Evolutionary conservation across 2,888 invertebrate genomes (phyloP).

Genomic region (Heliconius ethilla): DNA sequence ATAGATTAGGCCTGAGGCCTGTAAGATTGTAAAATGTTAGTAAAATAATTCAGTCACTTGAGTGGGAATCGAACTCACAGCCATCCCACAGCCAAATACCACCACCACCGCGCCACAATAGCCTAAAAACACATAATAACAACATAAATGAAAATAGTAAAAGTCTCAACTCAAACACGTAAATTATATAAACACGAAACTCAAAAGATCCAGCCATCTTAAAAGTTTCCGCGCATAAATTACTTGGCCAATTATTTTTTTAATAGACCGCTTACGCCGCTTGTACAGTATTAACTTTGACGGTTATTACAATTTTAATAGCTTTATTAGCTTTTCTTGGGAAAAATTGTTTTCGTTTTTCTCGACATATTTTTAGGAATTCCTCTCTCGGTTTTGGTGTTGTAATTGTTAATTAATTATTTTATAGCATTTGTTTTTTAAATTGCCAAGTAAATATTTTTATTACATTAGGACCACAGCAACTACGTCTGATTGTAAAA

Average conservation of each 20-base stretch:
- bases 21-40: no score
- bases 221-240: conserved; percentile 33
- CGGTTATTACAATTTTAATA: conserved; percentile 24
- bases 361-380: conserved; percentile 3
- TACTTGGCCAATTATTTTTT: conserved; percentile 33
- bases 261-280: conserved; percentile 28
- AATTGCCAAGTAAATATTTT: neutral
- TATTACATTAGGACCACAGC: no score
- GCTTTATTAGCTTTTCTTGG: conserved; percentile 20
- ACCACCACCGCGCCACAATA: no score
- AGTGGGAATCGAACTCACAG: no score
- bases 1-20: no score
- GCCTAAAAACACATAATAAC: neutral
- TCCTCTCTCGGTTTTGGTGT: neutral
- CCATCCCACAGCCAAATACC: no score
- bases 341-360: neutral
- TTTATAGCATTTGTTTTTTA: neutral
- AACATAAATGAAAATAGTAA: neutral
- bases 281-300: conserved; percentile 25
- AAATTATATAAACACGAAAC: conserved; percentile 10
- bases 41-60: no score
- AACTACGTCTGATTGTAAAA: no score
- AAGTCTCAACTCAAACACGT: neutral
- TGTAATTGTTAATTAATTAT: neutral
- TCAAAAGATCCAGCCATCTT: conserved; percentile 24